phyloP scores from a whole-genome alignment of 2,113 vertebrate species.

The Macaca fascicularis region T2T-MFA8v1.1 NC_088379.1:4369001-4369500 shows the following conservation, averaged over 20 bases:
- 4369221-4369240: not conserved
- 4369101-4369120: rapidly evolving
- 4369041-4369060: too few relatives aligned
- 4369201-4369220: not conserved
- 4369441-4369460: not conserved
- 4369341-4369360: not conserved
- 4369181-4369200: not conserved
- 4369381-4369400: rapidly evolving
- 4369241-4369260: too few relatives aligned
- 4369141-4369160: rapidly evolving
- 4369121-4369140: rapidly evolving
- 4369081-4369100: rapidly evolving
- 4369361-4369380: rapidly evolving
- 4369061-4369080: rapidly evolving
- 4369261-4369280: too few relatives aligned
- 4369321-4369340: not conserved
- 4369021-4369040: not conserved
- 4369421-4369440: too few relatives aligned
- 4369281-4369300: rapidly evolving
- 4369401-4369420: not conserved
- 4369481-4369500: rapidly evolving
- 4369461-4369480: rapidly evolving
- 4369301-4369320: not conserved
- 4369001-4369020: not conserved
- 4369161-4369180: rapidly evolving